These are phyloP conservation scores for Macropodus opercularis DNA, from an alignment of 2,797 vertebrate genomes.

Conservation along the genomic window DNA sequence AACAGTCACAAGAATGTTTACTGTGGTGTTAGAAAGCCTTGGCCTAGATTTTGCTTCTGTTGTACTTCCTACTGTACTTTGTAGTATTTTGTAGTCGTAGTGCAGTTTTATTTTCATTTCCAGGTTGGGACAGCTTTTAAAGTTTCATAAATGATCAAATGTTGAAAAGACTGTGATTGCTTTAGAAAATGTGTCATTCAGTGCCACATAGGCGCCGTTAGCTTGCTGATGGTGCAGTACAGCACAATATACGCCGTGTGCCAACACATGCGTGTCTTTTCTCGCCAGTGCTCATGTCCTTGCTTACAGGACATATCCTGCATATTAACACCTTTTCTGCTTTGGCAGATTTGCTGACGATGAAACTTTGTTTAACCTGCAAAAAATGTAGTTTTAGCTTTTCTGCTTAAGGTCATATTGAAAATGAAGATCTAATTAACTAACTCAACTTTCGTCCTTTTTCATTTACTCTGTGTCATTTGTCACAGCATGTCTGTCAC, in stretches of 20 bases:
- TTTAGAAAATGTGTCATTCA: slow-evolving; percentile 24
- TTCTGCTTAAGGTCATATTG: slow-evolving; percentile 36
- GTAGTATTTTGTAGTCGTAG: background rate
- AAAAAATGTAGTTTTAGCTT: background rate
- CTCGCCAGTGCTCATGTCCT: slow-evolving; percentile 17
- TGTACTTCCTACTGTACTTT: no score
- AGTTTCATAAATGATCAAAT: slow-evolving; percentile 30
- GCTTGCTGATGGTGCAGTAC: background rate
- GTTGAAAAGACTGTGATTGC: slow-evolving; percentile 14
- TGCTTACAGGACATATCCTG: slow-evolving; percentile 7
- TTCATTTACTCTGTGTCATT: slow-evolving; percentile 4
- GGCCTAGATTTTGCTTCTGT: slow-evolving; percentile 20
- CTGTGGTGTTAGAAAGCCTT: slow-evolving; percentile 23
- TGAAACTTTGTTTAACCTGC: slow-evolving; percentile 11
- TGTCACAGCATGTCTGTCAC: background rate
- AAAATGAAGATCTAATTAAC: slow-evolving; percentile 11
- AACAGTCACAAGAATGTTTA: slow-evolving; percentile 3
- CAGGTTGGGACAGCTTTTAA: slow-evolving; percentile 7
- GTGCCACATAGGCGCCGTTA: background rate
- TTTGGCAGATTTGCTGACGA: slow-evolving; percentile 56
- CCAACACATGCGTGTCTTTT: background rate
- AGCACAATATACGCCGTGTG: background rate
- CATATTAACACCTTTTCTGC: slow-evolving; percentile 47
- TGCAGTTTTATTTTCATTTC: slow-evolving; percentile 22
- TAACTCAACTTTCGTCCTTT: background rate